These are phyloP conservation scores for Polyergus mexicanus DNA, from an alignment of 1,140 invertebrate species.

Conservation along the genomic window DNA sequence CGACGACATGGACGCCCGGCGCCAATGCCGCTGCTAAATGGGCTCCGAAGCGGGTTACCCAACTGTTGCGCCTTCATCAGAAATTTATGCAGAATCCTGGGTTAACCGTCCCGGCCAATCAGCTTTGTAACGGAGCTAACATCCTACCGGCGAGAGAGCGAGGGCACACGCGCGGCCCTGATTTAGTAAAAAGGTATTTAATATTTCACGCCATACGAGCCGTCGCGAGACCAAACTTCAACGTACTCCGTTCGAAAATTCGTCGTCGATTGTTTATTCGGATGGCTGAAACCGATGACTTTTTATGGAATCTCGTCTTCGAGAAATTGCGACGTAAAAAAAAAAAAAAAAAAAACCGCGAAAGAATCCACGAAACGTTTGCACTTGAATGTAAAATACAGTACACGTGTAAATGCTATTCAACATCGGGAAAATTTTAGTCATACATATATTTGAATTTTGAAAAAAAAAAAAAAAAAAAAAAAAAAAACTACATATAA, in stretches of 20 bases:
- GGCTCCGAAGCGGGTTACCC: conserved; percentile 74
- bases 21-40: conserved; percentile 73
- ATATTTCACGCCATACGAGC: conserved; percentile 75
- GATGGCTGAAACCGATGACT: background rate
- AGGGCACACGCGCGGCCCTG: conserved; percentile 52
- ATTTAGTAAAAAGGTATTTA: conserved; percentile 80
- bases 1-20: conserved; percentile 50
- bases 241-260: background rate
- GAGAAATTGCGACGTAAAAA: background rate
- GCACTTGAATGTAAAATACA: background rate
- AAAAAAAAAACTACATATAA: background rate
- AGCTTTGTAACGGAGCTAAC: conserved; percentile 80
- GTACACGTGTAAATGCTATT: background rate
- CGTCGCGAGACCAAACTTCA: conserved; percentile 3
- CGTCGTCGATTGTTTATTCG: background rate
- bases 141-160: conserved; percentile 65
- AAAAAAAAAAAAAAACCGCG: background rate
- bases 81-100: conserved; percentile 81
- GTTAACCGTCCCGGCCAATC: conserved; percentile 79
- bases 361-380: background rate
- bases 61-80: conserved; percentile 83
- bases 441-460: background rate
- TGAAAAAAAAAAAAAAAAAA: background rate
- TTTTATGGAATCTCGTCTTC: background rate
- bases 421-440: background rate